phyloP scores from a whole-genome alignment of 1,140 invertebrate species.

The Chionoecetes opilio region DNA sequence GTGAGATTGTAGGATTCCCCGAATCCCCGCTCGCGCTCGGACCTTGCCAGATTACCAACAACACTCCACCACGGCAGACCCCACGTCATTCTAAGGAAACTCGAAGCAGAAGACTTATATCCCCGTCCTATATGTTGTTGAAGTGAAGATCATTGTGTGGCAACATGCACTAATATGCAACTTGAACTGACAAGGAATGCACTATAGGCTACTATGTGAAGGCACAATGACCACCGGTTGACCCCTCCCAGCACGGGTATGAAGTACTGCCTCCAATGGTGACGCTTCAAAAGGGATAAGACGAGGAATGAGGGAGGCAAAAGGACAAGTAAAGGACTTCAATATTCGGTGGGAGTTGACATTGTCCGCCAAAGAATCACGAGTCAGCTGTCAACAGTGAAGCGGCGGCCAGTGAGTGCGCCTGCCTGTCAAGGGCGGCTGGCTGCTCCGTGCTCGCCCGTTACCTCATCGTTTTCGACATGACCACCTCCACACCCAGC shows the following conservation, averaged over 20 bases:
- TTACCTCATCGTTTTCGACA: not conserved
- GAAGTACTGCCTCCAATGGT: not conserved
- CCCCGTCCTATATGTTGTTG: not conserved
- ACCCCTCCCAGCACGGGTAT: not conserved
- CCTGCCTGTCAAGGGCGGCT: not conserved
- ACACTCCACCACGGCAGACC: not conserved
- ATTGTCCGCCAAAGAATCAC: not conserved
- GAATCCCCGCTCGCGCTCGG: not conserved
- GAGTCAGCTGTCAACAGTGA: not conserved
- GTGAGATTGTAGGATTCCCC: not conserved
- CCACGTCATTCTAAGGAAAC: not conserved
- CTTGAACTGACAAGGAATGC: not conserved
- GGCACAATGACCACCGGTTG: not conserved
- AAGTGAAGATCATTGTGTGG: not conserved
- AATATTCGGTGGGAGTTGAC: not conserved
- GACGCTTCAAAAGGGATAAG: not conserved
- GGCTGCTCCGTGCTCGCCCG: not conserved
- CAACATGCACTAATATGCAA: not conserved
- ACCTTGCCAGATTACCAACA: not conserved
- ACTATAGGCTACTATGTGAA: not conserved
- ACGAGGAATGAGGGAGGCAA: not conserved
- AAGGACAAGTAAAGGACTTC: not conserved
- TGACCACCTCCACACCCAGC: not conserved
- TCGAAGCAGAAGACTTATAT: not conserved
- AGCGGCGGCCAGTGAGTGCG: not conserved